A percentile compares a stretch with the other conserved stretches of the same genome.
phyloP scores from a whole-genome alignment of 53 echinoderm and acorn worm species.

The Apostichopus leukothele region DNA sequence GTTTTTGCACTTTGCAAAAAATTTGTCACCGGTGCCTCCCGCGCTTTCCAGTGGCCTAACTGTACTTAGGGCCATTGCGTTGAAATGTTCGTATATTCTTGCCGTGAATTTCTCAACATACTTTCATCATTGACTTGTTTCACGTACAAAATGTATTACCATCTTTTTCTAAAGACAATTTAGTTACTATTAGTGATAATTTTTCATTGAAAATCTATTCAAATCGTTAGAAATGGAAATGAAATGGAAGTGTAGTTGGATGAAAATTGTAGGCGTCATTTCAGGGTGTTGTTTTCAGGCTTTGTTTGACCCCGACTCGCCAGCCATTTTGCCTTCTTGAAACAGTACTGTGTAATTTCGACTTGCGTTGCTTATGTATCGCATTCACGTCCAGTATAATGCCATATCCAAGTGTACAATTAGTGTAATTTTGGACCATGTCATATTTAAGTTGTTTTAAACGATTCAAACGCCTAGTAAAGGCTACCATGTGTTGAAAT shows the following conservation, averaged over 20 bases:
- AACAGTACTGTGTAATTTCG: constrained; percentile 31
- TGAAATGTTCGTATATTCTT: constrained; percentile 49
- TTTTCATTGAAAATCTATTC: constrained; percentile 40
- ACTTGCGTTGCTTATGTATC: constrained; percentile 12
- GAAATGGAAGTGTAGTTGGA: constrained; percentile 95
- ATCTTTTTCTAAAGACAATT: constrained; percentile 61
- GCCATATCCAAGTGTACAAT: not conserved
- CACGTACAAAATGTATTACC: constrained; percentile 55
- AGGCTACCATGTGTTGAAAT: constrained; percentile 17
- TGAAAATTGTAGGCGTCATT: constrained; percentile 80
- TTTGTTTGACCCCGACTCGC: constrained; percentile 99
- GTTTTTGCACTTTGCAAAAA: not conserved
- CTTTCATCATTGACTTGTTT: constrained; percentile 26
- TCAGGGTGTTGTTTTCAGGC: constrained; percentile 99
- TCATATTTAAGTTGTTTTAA: not conserved
- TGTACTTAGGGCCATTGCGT: constrained; percentile 37
- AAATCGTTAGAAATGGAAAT: constrained; percentile 46
- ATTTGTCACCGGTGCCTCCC: not conserved
- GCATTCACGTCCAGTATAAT: not conserved
- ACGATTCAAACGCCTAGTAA: not conserved
- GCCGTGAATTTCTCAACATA: constrained; percentile 48
- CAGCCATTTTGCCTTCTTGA: constrained; percentile 84
- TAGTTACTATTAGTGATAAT: constrained; percentile 66
- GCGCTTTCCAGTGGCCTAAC: constrained; percentile 42
- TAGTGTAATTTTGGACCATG: not conserved